Evolutionary conservation across 2,888 invertebrate species (phyloP).

Genomic region (Conchocele bisecta): DNA sequence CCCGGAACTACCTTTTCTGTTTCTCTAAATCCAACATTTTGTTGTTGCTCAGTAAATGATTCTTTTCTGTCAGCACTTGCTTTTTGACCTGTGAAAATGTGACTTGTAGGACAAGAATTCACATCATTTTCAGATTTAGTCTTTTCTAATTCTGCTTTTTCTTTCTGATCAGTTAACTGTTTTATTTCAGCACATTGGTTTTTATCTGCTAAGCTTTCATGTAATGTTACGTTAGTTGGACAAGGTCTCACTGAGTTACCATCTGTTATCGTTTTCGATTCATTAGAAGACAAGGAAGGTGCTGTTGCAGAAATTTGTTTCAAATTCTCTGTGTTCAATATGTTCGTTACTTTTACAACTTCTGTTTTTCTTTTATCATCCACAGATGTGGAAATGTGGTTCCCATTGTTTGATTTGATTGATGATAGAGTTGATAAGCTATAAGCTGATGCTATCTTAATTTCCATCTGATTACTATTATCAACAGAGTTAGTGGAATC

Average conservation of each 20-base stretch:
- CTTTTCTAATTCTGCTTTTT: neutral
- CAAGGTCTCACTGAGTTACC: too few species aligned
- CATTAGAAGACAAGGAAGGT: too few species aligned
- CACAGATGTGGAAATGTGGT: slow-evolving; percentile 3
- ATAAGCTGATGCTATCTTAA: slow-evolving; percentile 46
- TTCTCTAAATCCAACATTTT: too few species aligned
- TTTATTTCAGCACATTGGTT: neutral
- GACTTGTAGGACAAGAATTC: neutral
- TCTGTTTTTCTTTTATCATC: neutral
- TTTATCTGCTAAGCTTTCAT: neutral
- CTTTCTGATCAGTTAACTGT: neutral
- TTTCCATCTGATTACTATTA: slow-evolving; percentile 20
- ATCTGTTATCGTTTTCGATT: too few species aligned
- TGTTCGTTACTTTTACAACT: neutral
- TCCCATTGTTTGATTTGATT: too few species aligned
- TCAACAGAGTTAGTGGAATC: slow-evolving; percentile 19
- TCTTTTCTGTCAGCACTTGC: neutral
- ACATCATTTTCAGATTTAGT: neutral
- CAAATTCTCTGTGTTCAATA: neutral
- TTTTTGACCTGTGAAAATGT: neutral
- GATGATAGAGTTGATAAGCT: too few species aligned
- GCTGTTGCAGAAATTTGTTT: too few species aligned
- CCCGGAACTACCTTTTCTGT: too few species aligned
- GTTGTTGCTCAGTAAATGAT: neutral
- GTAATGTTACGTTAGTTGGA: neutral